A percentile compares a stretch with the other conserved stretches of the same genome.
phyloP scores from a whole-genome alignment of 2,888 invertebrate species.

The Oligia latruncula region DNA sequence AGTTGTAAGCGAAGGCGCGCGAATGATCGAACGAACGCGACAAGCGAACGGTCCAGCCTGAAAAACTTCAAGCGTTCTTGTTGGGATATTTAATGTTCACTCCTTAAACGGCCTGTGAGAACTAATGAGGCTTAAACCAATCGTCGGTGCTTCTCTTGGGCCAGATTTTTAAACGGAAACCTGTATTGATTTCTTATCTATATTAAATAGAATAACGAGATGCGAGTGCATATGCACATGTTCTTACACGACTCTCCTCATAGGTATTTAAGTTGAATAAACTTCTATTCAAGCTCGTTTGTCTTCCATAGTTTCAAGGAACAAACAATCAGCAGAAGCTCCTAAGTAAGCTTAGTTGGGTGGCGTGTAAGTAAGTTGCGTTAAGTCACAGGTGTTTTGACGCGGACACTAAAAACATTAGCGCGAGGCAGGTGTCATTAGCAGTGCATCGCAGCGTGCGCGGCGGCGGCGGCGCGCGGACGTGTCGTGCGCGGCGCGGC shows the following conservation, averaged over 20 bases:
- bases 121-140: constrained; percentile 43
- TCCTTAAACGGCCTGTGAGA: constrained; percentile 19
- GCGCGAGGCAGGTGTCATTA: constrained; percentile 47
- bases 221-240: neutral
- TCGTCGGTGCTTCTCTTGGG: neutral
- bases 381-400: constrained; percentile 47
- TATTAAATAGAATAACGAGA: neutral
- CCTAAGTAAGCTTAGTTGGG: constrained; percentile 4
- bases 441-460: constrained; percentile 43
- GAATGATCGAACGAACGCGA: constrained; percentile 46
- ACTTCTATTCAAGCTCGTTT: constrained; percentile 14
- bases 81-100: constrained; percentile 32
- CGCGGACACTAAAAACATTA: constrained; percentile 38
- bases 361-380: constrained; percentile 13
- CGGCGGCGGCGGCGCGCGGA: constrained; percentile 36
- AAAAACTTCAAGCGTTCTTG: constrained; percentile 37
- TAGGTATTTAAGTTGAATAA: constrained; percentile 10
- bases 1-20: constrained; percentile 58
- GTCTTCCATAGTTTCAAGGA: constrained; percentile 14
- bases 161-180: constrained; percentile 1
- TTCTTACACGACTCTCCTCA: neutral
- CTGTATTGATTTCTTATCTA: constrained; percentile 7
- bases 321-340: constrained; percentile 23
- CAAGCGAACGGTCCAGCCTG: constrained; percentile 44
- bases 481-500: constrained; percentile 49